A percentile compares a stretch with the other conserved stretches of the same genome.
These are phyloP conservation scores for Bubo blakistoni DNA, from an alignment of 2,113 vertebrate genomes.

Conservation along the genomic window DNA sequence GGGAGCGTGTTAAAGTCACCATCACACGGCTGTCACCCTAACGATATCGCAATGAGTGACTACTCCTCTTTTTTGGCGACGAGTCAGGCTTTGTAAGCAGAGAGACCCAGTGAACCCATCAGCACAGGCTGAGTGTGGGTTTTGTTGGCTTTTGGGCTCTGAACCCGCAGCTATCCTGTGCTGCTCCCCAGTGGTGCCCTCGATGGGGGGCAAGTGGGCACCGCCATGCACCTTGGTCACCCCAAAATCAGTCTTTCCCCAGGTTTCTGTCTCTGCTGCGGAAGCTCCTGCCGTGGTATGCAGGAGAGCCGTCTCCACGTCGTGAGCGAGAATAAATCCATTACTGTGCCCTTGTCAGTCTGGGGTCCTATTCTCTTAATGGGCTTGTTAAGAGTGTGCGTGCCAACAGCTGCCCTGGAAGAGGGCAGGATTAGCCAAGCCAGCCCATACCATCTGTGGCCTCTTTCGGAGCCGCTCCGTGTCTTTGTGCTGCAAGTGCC, in stretches of 20 bases:
- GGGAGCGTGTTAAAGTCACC: accelerated
- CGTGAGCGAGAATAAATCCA: conserved; percentile 11
- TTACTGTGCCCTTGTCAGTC: conserved; percentile 8
- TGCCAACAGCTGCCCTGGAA: conserved; percentile 45
- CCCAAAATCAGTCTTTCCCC: not conserved
- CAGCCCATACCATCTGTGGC: conserved; percentile 68
- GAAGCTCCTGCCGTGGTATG: not conserved
- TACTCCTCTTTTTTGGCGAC: accelerated
- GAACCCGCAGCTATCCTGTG: accelerated
- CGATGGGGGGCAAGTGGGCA: not conserved
- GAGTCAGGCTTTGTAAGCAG: not conserved
- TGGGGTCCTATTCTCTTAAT: conserved; percentile 37
- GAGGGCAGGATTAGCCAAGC: conserved; percentile 42
- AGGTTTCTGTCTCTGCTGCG: not conserved
- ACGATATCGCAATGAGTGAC: accelerated
- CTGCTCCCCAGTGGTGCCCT: not conserved
- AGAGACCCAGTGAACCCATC: accelerated
- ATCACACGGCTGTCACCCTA: accelerated
- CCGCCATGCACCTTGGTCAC: not conserved
- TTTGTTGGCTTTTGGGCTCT: not conserved
- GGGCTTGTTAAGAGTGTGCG: not conserved
- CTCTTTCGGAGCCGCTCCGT: not conserved
- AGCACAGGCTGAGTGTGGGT: not conserved
- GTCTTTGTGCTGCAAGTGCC: conserved; percentile 8
- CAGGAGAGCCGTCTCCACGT: not conserved